Percentiles rank a stretch among this genome's conserved stretches.
Conservation (phyloP, 2,797 vertebrate species). For the Artibeus jamaicensis region DNA sequence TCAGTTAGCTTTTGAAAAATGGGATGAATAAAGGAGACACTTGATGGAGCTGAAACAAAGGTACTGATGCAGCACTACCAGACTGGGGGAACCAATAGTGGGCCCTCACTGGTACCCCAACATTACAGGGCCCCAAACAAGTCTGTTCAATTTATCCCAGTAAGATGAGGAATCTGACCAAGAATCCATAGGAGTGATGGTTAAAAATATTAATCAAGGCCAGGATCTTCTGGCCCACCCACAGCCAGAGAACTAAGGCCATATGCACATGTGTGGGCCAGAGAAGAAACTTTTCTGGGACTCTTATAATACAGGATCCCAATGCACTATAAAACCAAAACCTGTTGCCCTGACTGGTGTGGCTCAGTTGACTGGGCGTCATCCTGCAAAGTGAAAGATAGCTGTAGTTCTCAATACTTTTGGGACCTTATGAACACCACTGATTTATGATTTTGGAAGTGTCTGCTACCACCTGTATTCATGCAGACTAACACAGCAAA, state of each 20-base stretch:
- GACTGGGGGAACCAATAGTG: background rate
- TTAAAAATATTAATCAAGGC: background rate
- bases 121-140: background rate
- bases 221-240: background rate
- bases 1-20: background rate
- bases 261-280: background rate
- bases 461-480: background rate
- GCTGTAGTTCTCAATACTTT: background rate
- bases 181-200: background rate
- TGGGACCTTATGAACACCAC: background rate
- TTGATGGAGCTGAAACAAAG: background rate
- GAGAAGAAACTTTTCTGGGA: background rate
- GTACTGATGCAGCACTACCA: background rate
- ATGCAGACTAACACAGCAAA: background rate
- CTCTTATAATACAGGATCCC: background rate
- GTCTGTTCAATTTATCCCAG: background rate
- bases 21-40: background rate
- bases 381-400: background rate
- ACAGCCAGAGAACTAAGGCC: background rate
- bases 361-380: no score
- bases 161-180: background rate
- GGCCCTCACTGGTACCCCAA: background rate
- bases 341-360: no score
- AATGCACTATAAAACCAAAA: background rate
- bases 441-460: background rate